These are phyloP conservation scores for Phrixothrix hirtus DNA, from an alignment of 2,888 invertebrate genomes.

Conservation along the genomic window DNA sequence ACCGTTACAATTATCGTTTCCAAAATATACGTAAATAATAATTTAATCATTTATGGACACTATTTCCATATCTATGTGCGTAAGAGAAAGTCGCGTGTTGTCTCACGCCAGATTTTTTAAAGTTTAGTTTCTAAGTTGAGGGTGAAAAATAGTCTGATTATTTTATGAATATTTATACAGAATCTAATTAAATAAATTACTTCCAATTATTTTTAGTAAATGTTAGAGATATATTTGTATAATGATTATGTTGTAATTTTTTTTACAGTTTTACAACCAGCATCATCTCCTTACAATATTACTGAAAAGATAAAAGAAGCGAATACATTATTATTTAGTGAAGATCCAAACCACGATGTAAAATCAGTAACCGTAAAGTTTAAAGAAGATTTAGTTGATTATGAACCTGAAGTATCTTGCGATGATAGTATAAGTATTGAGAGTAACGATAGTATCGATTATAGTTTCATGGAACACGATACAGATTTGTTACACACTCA, in stretches of 20 bases:
- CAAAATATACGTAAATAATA: too few relatives aligned
- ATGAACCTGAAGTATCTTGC: constrained; percentile 56
- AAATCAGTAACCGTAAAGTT: constrained; percentile 57
- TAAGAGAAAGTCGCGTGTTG: too few relatives aligned
- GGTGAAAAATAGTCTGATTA: too few relatives aligned
- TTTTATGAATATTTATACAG: too few relatives aligned
- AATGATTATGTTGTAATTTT: constrained; percentile 1
- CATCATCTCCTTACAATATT: constrained; percentile 61
- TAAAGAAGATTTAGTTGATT: constrained; percentile 57
- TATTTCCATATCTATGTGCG: neutral
- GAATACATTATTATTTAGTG: constrained; percentile 57
- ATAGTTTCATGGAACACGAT: constrained; percentile 30
- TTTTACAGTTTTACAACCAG: constrained; percentile 55
- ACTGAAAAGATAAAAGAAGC: constrained; percentile 61
- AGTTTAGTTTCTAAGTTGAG: too few relatives aligned
- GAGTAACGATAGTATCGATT: constrained; percentile 46
- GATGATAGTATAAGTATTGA: constrained; percentile 54
- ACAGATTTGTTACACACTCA: constrained; percentile 12
- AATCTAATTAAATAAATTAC: too few relatives aligned
- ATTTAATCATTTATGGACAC: too few relatives aligned
- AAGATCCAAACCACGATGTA: constrained; percentile 31
- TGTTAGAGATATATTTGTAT: too few relatives aligned
- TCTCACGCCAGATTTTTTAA: too few relatives aligned
- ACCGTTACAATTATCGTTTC: neutral
- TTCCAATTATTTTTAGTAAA: neutral